Percentiles rank a stretch among this genome's conserved stretches.
phyloP scores from a whole-genome alignment of 2,797 vertebrate genomes.

The Anabacerthia variegaticeps region DNA sequence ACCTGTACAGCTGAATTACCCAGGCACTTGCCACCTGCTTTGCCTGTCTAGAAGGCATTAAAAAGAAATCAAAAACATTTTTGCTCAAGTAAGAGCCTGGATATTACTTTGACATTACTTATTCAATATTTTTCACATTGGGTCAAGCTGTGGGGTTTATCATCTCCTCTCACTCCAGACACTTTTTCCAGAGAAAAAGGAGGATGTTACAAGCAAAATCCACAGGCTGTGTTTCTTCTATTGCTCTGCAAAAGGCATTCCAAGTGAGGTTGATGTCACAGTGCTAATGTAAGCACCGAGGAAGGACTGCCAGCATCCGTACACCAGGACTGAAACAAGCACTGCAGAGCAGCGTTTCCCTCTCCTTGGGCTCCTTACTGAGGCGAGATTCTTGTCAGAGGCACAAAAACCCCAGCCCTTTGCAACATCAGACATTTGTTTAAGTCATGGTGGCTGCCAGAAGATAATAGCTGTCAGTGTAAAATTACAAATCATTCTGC shows the following conservation, averaged over 20 bases:
- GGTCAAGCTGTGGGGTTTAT: neutral
- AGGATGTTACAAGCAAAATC: neutral
- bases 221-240: neutral
- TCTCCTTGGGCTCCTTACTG: neutral
- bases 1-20: neutral
- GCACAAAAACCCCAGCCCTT: neutral
- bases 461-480: slow-evolving; percentile 58
- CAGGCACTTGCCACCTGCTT: neutral
- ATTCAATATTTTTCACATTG: neutral
- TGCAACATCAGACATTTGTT: slow-evolving; percentile 33
- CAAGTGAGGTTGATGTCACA: neutral
- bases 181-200: neutral
- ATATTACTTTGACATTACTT: neutral
- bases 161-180: neutral
- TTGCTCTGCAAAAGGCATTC: neutral
- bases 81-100: neutral
- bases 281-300: neutral
- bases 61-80: neutral
- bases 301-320: neutral
- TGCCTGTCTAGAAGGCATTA: neutral
- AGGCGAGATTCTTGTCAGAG: neutral
- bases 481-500: slow-evolving; percentile 65
- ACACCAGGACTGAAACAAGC: neutral
- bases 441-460: slow-evolving; percentile 64
- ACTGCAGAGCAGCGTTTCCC: neutral